Base-by-base conservation (phyloP, 2,113 vertebrate species). In the Suricata suricatta region DNA sequence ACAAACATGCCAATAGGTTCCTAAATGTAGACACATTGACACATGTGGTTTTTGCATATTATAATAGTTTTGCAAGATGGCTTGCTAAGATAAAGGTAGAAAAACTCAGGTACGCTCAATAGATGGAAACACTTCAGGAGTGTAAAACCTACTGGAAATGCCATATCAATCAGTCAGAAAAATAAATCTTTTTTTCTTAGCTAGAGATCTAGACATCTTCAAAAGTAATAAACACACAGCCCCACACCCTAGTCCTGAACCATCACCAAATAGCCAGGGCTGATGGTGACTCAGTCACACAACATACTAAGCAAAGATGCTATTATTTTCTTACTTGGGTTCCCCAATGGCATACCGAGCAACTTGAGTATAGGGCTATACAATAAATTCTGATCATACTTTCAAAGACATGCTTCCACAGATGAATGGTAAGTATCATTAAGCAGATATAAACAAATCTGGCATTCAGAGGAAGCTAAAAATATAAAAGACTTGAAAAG, bases 181-280 rank as follows among this genome's bases (percentile, higher is more conserved):
- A 68, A 85, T 54, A 93, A 88, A 1, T 23, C 3, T 93, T 86
- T 90, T 44, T 35, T 91, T 21, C 57, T 96, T 85, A 94, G 47
- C 8, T 94, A 93, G 57, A 93, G 94, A 95, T 5, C 14, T 1
- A 69, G 17, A 92, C 96, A 88, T 63, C 69, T 92, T 86, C 60
- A 80, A 83, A 97, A 66, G 64, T 89, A 72, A 80, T 86, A 96
- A 95, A 38, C n/a, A 23, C 5, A 80, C 27, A 80, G 31, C 79
- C 93, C 29, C 93, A 19, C 33, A 96, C 21, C 0, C 25, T 2
- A 17, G 16, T 35, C 35, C 5, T 90, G 11, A 93, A 41, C 87
- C 85, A 52, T 50, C n/a, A 47, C 25, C 29, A 50, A 13, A 77
- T 3, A 81, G n/a, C 69, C 72, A 69, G 0, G 68, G 69, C 16